A percentile compares a stretch with the other conserved stretches of the same genome.
These are phyloP conservation scores for Heliocidaris erythrogramma DNA, from an alignment of 35 echinoderm and acorn worm species.

Conservation along the genomic window DNA sequence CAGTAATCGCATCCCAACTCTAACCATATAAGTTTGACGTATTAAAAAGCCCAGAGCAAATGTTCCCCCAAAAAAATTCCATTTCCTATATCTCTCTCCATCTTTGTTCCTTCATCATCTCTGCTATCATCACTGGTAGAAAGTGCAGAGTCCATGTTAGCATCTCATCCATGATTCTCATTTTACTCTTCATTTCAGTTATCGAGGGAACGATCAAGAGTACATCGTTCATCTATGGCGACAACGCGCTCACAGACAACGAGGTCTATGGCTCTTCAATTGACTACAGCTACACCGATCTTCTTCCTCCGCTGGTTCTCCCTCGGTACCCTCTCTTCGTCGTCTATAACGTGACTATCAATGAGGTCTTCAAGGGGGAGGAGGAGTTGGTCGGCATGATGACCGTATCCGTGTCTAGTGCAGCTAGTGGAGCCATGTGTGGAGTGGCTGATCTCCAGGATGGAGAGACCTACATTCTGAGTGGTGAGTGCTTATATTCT, in stretches of 20 bases:
- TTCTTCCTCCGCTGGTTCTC: not conserved
- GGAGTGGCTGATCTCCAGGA: constrained; percentile 43
- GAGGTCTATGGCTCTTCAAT: constrained; percentile 9
- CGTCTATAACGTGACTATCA: constrained; percentile 23
- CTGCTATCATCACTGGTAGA: not conserved
- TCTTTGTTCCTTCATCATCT: not conserved
- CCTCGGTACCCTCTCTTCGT: constrained; percentile 43
- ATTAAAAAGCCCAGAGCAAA: too few species aligned
- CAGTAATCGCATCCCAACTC: too few species aligned
- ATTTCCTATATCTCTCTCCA: not conserved
- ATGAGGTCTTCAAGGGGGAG: constrained; percentile 39
- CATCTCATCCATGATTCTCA: not conserved
- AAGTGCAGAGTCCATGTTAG: not conserved
- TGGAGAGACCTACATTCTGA: constrained; percentile 41
- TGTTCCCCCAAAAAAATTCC: not conserved
- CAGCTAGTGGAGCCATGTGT: constrained; percentile 38
- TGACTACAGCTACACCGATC: not conserved
- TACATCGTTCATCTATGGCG: constrained; percentile 13
- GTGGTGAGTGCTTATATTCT: not conserved
- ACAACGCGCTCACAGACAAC: constrained; percentile 36
- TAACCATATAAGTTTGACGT: too few species aligned
- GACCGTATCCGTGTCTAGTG: constrained; percentile 15
- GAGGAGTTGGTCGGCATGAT: constrained; percentile 19
- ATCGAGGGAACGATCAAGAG: constrained; percentile 46
- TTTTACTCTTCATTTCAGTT: constrained; percentile 31